phyloP scores from a whole-genome alignment of 92 coral and sea anemone genomes.

The Phenganax marumi region DNA sequence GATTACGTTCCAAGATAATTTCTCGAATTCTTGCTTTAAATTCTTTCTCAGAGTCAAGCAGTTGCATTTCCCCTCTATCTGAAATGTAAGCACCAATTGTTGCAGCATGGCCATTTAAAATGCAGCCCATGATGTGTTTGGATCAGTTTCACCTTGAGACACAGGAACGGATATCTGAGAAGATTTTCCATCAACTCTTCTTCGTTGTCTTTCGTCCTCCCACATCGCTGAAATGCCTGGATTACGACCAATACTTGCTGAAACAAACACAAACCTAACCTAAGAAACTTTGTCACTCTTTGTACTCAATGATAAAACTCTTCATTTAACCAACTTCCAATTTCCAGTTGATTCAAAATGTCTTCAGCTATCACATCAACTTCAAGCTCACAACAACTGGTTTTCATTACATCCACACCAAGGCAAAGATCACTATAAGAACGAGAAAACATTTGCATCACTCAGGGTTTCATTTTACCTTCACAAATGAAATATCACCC shows the following conservation, averaged over 20 bases:
- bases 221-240: conserved; percentile 86
- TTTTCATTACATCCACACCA: conserved; percentile 65
- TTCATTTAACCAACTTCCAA: conserved; percentile 60
- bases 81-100: background rate
- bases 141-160: conserved; percentile 14
- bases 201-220: background rate
- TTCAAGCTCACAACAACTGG: conserved; percentile 83
- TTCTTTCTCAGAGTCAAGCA: conserved; percentile 63
- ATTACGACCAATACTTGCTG: conserved; percentile 79
- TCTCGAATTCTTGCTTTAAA: conserved; percentile 73
- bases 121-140: too few species aligned
- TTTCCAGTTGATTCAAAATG: conserved; percentile 75
- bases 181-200: too few species aligned
- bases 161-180: background rate
- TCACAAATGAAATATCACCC: background rate
- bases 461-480: background rate
- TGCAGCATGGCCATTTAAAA: background rate
- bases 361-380: conserved; percentile 79
- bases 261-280: background rate
- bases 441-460: background rate
- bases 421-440: conserved; percentile 47
- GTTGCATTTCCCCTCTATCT: conserved; percentile 75
- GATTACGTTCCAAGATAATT: conserved; percentile 70
- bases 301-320: background rate
- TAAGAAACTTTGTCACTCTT: background rate